Evolutionary conservation across 2,888 invertebrate genomes (phyloP), one percentile per base, ranked within the genome.

Genomic region (Ormyrus rosae): DNA sequence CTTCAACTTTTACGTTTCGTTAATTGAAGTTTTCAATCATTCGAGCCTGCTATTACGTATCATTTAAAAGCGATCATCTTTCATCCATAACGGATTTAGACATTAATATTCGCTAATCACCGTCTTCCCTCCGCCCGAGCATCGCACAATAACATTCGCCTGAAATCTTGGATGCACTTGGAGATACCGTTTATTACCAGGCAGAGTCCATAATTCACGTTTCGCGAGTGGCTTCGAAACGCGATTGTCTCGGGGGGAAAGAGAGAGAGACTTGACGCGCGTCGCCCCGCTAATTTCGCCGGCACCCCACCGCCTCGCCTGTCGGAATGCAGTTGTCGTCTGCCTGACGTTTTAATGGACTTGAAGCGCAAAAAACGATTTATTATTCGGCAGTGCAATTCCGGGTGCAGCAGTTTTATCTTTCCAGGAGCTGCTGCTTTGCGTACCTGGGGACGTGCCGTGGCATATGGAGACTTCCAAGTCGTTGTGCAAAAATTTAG

Each of bases 151-250:
- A 19, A 19, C 19, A 19, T 19, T 19, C 19, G 2, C n/a, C 61
- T 61, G 61, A 71, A 71, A 71, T 71, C n/a, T 51, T 71, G 61
- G 45, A 61, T 34, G 11, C 71, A 51, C 19, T 61, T 8, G 34
- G 45, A 56, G 69, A 69, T 51, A 45, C 11, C 71, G 71, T 71
- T 61, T 71, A 71, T 71, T 51, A 71, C 61, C n/a, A 19, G 51
- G 8, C 51, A 13, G n/a, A n/a, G 71, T 71, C 34, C 61, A 61
- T 71, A 71, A 71, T 61, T 71, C 71, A 71, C 71, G 63, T 53
- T 61, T 34, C 50, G 11, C 9, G 61, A n/a, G 71, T 34, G 19
- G 19, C 19, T 19, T 19, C 19, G 19, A 19, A 19, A 19, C 19
- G 19, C 19, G 19, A 19, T 19, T 19, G 19, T 19, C 19, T 13